phyloP scores from a whole-genome alignment of 2,113 vertebrate genomes.

The Phyllopteryx taeniolatus region DNA sequence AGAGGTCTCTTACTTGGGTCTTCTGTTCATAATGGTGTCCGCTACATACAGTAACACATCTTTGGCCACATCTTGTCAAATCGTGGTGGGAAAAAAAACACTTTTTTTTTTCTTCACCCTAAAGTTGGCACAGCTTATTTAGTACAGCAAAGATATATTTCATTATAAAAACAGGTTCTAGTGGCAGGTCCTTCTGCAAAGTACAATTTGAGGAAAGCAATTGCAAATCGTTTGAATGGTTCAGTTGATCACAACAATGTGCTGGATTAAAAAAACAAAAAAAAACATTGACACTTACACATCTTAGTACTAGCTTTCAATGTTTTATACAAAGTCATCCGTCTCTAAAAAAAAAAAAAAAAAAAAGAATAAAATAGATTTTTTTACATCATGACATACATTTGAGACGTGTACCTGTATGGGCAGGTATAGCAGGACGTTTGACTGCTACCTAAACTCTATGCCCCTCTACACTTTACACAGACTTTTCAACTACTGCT shows the following conservation, averaged over 20 bases:
- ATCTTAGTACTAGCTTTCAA: slow-evolving; percentile 77
- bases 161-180: not conserved
- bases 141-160: not conserved
- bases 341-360: slow-evolving; percentile 52
- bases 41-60: not conserved
- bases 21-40: not conserved
- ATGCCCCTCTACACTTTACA: not conserved
- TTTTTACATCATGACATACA: slow-evolving; percentile 78
- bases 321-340: slow-evolving; percentile 82
- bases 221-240: slow-evolving; percentile 39
- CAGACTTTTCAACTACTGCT: slow-evolving; percentile 66
- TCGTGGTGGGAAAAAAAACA: not conserved
- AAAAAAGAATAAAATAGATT: slow-evolving; percentile 86
- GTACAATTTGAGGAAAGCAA: slow-evolving; percentile 1
- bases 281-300: slow-evolving; percentile 63
- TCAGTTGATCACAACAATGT: slow-evolving; percentile 38
- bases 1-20: not conserved
- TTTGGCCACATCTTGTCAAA: not conserved
- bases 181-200: slow-evolving; percentile 29
- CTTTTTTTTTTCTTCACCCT: not conserved
- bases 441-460: slow-evolving; percentile 73
- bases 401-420: slow-evolving; percentile 67
- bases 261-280: slow-evolving; percentile 40
- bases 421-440: slow-evolving; percentile 63
- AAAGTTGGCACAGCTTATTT: slow-evolving; percentile 9